Percentiles rank a stretch among this genome's conserved stretches.
These are phyloP conservation scores for Edolisoma coerulescens DNA, from an alignment of 2,113 vertebrate genomes.

Conservation along the genomic window DNA sequence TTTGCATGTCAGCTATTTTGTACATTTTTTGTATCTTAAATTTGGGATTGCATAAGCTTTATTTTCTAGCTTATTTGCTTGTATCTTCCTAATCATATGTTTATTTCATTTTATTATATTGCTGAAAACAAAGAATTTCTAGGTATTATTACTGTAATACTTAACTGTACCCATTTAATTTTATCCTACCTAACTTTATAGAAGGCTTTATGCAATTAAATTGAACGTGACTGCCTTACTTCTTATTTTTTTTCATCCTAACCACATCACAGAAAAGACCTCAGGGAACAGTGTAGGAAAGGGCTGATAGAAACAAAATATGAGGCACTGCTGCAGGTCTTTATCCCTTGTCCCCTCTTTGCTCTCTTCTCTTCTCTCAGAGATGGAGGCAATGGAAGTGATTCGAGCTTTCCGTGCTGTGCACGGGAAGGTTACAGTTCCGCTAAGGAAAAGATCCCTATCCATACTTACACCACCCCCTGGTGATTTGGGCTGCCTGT, in stretches of 20 bases:
- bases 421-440: neutral
- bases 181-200: neutral
- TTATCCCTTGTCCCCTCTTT: neutral
- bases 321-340: neutral
- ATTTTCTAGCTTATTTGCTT: neutral
- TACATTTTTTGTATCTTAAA: neutral
- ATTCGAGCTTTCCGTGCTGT: neutral
- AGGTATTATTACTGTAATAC: neutral
- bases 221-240: neutral
- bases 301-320: neutral
- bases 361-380: neutral
- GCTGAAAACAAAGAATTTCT: neutral
- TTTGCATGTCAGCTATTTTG: neutral
- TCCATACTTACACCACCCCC: no score
- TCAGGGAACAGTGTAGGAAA: neutral
- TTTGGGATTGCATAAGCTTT: neutral
- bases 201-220: neutral
- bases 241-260: neutral
- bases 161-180: neutral
- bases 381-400: fast-evolving
- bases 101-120: neutral
- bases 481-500: neutral
- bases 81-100: neutral
- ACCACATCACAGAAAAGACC: neutral
- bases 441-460: neutral